A percentile compares a stretch with the other conserved stretches of the same genome.
Conservation (phyloP, 30 jellyfish, hydroid and myxozoan species). For the Aurelia aurita complex sp. Pacific region DNA sequence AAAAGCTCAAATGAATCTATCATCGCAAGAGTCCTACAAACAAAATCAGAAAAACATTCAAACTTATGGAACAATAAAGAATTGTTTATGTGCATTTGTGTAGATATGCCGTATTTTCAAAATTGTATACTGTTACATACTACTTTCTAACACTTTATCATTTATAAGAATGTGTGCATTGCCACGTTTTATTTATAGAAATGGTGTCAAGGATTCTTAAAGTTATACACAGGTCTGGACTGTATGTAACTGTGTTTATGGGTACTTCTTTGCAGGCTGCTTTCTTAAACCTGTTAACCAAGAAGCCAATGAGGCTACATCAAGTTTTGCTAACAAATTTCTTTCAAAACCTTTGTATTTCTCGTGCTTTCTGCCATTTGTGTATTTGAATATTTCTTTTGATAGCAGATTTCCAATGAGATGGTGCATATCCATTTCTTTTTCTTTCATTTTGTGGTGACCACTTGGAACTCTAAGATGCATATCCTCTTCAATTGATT, state of each 20-base stretch:
- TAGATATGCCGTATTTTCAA: no score
- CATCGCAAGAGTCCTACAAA: no score
- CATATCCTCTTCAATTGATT: constrained; percentile 2
- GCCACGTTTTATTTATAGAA: no score
- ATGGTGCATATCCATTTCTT: constrained; percentile 3
- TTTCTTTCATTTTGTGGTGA: constrained; percentile 14
- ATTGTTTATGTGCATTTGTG: no score
- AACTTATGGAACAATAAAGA: no score
- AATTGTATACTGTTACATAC: no score
- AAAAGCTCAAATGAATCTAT: no score
- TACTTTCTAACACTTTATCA: no score
- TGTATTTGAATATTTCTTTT: background rate
- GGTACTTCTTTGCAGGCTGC: background rate
- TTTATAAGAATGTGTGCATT: no score
- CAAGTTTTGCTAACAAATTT: background rate
- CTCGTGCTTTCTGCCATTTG: constrained; percentile 5
- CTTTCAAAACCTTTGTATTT: background rate
- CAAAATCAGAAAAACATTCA: no score
- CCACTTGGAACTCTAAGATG: constrained; percentile 5
- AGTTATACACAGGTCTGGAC: no score
- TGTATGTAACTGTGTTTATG: background rate
- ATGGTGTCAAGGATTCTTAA: no score
- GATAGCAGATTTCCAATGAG: constrained; percentile 2
- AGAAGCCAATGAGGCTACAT: background rate
- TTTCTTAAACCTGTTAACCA: background rate